Base-by-base conservation (phyloP, 2,113 vertebrate species). In the Prinia subflava region DNA sequence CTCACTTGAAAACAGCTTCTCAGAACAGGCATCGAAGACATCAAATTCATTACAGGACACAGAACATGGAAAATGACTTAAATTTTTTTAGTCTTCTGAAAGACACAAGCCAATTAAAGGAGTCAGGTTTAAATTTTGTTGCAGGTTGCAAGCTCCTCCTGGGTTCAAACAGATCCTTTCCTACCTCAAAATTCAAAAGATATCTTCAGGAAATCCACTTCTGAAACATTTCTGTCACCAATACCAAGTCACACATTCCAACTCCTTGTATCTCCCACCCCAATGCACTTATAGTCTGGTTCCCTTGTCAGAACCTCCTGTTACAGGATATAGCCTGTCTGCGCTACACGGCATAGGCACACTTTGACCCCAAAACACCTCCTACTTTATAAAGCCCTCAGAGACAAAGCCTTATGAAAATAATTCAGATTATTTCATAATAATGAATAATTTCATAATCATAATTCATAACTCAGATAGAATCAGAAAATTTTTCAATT, bases 271-370 rank as follows among this genome's bases (percentile, higher is more conserved):
- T 35, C 22, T 63, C 42, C 20, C 52, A 63, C 19, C 47, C n/a
- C 74, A 41, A 4, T 1, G 18, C 30, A 30, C 59, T 86, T 22
- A 6, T 0, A 39, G 50, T 23, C 52, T 18, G 25, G 56, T 23
- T 88, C 20, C 39, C 55, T 25, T 10, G 12, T 15, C 22, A 15
- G 31, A 74, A 37, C 13, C 24, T 31, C 74, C 55, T 56, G 68
- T 24, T 7, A 22, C 18, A 68, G 52, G 27, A 60, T 3, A 39
- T 13, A 33, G 15, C 16, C 46, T 56, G 31, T 6, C 47, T 7
- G 10, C 23, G 33, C 55, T 15, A 16, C 3, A 12, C 5, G 18
- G 25, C 31, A 20, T 0, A 53, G 28, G 16, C 9, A 6, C 3
- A 8, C n/a, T 57, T 76, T 33, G 44, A 74, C 28, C 25, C 14